Percentiles rank a stretch among this genome's conserved stretches.
Evolutionary conservation across 30 jellyfish, hydroid and myxozoan genomes (phyloP).

Genomic region (Chironex yamaguchii): DNA sequence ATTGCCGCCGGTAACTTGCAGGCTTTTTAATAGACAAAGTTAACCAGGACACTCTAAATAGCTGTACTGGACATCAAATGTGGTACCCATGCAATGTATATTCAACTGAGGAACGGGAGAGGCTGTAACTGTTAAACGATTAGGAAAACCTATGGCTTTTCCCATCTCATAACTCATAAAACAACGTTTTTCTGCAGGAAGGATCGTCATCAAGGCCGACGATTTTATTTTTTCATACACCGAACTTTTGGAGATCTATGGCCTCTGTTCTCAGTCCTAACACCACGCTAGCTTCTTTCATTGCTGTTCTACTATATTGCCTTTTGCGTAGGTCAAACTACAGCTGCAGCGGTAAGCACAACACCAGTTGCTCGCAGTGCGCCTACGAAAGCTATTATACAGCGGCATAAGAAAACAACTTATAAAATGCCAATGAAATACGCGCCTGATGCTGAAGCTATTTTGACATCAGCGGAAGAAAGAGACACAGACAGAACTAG

Average conservation of each 20-base stretch:
- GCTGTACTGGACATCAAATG: no score
- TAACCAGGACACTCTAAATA: no score
- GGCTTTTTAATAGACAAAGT: no score
- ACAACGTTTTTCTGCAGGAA: no score
- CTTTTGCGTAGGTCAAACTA: background rate
- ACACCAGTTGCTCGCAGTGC: constrained; percentile 5
- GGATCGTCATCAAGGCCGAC: no score
- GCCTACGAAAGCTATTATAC: background rate
- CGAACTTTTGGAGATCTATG: background rate
- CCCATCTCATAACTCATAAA: no score
- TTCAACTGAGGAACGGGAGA: no score
- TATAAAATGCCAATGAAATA: background rate
- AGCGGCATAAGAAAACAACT: constrained; percentile 1
- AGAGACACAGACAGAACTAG: background rate
- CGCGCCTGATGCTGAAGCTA: background rate
- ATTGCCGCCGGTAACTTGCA: no score
- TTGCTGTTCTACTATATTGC: background rate
- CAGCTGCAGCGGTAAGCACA: constrained; percentile 1
- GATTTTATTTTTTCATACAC: no score
- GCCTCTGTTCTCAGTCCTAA: background rate
- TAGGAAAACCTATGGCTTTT: no score
- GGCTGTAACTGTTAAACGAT: no score
- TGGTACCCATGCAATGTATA: no score
- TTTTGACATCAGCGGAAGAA: constrained; percentile 1
- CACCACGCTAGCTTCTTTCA: background rate